phyloP scores from a whole-genome alignment of 2,888 invertebrate species.

The Agrypnus murinus region DNA sequence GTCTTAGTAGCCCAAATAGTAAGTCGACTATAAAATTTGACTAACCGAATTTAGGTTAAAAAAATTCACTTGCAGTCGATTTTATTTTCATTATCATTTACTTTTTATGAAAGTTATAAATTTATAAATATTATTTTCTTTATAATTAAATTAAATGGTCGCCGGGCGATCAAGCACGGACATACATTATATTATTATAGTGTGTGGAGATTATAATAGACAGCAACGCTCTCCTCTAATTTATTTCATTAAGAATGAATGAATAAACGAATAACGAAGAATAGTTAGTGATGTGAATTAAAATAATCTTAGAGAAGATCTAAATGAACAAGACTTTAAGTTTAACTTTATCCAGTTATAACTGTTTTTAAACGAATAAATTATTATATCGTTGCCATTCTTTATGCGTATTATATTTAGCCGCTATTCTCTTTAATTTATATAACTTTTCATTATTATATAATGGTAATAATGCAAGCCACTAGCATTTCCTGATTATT shows the following conservation, averaged over 20 bases:
- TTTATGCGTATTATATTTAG: neutral
- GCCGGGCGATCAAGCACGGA: too few species aligned
- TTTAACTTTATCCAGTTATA: slow-evolving; percentile 13
- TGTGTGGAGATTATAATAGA: too few species aligned
- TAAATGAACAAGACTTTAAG: neutral
- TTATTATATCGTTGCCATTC: slow-evolving; percentile 24
- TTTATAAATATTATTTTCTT: too few species aligned
- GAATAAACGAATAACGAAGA: too few species aligned
- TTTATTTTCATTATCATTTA: too few species aligned
- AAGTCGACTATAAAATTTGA: slow-evolving; percentile 22
- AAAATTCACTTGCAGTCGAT: neutral
- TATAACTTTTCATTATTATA: slow-evolving; percentile 13
- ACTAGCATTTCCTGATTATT: slow-evolving; percentile 32
- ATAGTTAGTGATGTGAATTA: neutral
- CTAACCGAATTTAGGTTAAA: slow-evolving; percentile 18
- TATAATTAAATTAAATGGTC: too few species aligned
- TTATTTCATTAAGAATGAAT: too few species aligned
- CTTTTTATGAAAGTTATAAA: too few species aligned
- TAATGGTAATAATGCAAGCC: slow-evolving; percentile 11
- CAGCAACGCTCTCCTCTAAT: too few species aligned
- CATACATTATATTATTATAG: too few species aligned
- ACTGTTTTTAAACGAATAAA: slow-evolving; percentile 25
- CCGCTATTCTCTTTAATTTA: slow-evolving; percentile 3
- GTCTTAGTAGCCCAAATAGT: neutral
- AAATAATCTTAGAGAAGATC: slow-evolving; percentile 2